Base-by-base conservation (phyloP, 2,797 vertebrate genomes). In the Bradypodion ventrale region DNA sequence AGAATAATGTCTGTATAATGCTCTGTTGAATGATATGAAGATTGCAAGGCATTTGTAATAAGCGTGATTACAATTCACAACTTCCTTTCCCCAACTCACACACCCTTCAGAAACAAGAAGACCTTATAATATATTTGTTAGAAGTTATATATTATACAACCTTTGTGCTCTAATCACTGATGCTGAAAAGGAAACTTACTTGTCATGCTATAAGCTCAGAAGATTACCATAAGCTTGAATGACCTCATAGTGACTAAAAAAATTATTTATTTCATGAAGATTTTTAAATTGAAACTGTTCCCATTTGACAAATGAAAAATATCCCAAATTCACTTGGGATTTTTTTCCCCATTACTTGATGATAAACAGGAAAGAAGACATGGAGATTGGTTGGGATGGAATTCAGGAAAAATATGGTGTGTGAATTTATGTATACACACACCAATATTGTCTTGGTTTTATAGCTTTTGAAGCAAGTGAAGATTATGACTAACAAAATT, bases 401-500 rank as follows among this genome's bases (percentile, higher is more conserved):
- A 46, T 10, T 46, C 44, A 46, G 10, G 10, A 10, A 46, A 10
- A 46, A 46, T 46, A 5, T 46, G 44, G 44, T 46, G 44, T 10
- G 44, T 46, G 10, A 46, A 46, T 46, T 5, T 46, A 46, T 10
- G 10, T 44, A 5, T 46, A 10, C 44, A 46, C 44, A 46, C 44
- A 46, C 44, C 44, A 46, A 46, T 5, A 60, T 83, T 75, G 42
- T 56, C 75, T 85, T 85, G 60, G 13, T 62, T 87, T 21, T 69
- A 12, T 85, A 78, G 16, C 63, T 89, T 35, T 27, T 83, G 1
- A 27, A 52, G 70, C 49, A 32, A 29, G n/a, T 44, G 35, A 35
- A 75, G 87, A 80, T 27, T 27, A 27, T 88, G 87, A 92, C 93
- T 90, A 94, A 82, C 88, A 90, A 85, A 78, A 19, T 37, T 92